Evolutionary conservation across 2,797 vertebrate species (phyloP), one percentile per base, ranked within the genome.

Genomic region (Agapornis canus): DNA sequence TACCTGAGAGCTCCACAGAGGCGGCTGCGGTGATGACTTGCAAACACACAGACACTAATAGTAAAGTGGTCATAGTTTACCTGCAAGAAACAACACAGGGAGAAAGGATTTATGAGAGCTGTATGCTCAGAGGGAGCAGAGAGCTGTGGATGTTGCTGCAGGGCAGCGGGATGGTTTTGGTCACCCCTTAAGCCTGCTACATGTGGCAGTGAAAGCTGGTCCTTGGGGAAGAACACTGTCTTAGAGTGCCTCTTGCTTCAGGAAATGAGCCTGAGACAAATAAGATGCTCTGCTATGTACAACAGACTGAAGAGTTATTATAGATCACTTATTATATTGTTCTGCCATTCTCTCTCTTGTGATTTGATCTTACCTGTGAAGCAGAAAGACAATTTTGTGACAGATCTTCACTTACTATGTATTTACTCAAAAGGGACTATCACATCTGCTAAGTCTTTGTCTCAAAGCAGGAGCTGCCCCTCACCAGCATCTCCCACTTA

Each of bases 1-100:
- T 94, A 99, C 98, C 99, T 83, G 98, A 98, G 85, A 98, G 96
- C 82, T 98, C 97, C 95, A 97, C 97, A 45, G 97, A 94, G 92
- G 94, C 11, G 54, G 98, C 97, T 93, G 98, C 97, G 0, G 98
- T 91, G 95, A 99, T 97, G 98, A 98, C 94, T 96, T 95, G 98
- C 98, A 99, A 97, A 97, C 98, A 98, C 96, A 98, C 97, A 96
- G 98, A 98, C 94, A 98, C 97, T 97, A 99, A 97, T 96, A 99
- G 98, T 95, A 99, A 97, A 97, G 98, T 97, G 97, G 98, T 98
- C 99, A 99, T 99, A 94, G 88, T 98, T 98, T 98, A 98, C 97
- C 98, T 99, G 97, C 45, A 97, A 96, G 84, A 98, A 88, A 97
- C 39, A 92, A 94, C 71, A 96, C 16, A 92, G 60, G 65, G 59